These are phyloP conservation scores for Podarcis lilfordi DNA, from an alignment of 2,797 vertebrate species.

Conservation along the genomic window DNA sequence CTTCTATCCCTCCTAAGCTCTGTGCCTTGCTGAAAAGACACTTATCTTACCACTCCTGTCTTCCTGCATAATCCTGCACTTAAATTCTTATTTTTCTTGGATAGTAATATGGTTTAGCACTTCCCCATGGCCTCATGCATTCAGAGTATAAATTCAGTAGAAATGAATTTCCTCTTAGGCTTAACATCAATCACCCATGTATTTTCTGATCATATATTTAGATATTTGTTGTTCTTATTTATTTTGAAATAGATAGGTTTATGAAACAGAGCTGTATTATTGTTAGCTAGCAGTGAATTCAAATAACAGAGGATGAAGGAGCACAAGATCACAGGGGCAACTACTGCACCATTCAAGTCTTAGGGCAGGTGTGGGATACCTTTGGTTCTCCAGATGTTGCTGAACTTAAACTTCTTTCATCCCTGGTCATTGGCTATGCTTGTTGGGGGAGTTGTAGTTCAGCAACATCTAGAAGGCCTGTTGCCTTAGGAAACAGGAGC, in stretches of 20 bases:
- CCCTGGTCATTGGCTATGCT: too few species aligned
- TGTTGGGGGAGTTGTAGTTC: too few species aligned
- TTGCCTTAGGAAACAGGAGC: not conserved
- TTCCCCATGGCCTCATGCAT: constrained; percentile 17
- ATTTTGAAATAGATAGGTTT: not conserved
- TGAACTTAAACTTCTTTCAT: too few species aligned
- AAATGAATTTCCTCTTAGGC: constrained; percentile 41
- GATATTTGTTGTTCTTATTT: not conserved
- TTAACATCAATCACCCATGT: constrained; percentile 19
- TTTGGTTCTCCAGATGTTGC: too few species aligned
- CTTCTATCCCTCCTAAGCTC: constrained; percentile 1
- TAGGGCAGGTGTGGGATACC: not conserved
- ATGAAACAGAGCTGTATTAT: not conserved
- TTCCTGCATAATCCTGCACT: not conserved
- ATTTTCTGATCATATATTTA: constrained; percentile 5
- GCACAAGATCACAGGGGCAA: not conserved
- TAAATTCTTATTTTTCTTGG: constrained; percentile 22
- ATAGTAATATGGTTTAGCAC: constrained; percentile 9
- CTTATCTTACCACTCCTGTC: not conserved
- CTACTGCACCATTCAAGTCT: too few species aligned
- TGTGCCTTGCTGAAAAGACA: constrained; percentile 13
- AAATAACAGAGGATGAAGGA: not conserved
- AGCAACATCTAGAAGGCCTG: too few species aligned
- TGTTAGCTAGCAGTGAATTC: not conserved
- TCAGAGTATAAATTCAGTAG: constrained; percentile 33